phyloP scores from a whole-genome alignment of 2,888 invertebrate genomes.

The Spisula solida region DNA sequence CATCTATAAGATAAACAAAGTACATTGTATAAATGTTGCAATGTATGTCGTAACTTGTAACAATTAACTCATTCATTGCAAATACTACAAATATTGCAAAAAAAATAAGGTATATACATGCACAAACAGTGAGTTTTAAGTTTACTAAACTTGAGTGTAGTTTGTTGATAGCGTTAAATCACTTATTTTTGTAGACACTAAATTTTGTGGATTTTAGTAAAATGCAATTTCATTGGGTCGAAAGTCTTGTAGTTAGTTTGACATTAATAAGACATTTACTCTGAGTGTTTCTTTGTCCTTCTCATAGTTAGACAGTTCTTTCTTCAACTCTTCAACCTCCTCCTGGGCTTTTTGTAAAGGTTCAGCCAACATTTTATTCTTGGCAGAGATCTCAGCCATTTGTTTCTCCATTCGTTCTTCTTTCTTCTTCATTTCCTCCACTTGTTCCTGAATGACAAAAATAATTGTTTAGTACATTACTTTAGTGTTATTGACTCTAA shows the following conservation, averaged over 20 bases:
- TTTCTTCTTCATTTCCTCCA: conserved; percentile 89
- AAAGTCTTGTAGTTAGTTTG: too few species aligned
- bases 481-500: too few species aligned
- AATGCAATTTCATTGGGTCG: too few species aligned
- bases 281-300: conserved; percentile 93
- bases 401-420: conserved; percentile 93
- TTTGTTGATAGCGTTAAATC: too few species aligned
- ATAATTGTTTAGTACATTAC: too few species aligned
- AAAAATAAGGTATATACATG: too few species aligned
- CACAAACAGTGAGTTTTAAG: too few species aligned
- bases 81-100: neutral
- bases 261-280: conserved; percentile 73
- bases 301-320: conserved; percentile 94
- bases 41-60: neutral
- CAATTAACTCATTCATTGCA: neutral
- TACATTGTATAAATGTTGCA: neutral
- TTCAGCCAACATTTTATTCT: conserved; percentile 92
- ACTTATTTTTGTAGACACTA: too few species aligned
- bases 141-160: too few species aligned
- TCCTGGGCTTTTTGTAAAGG: conserved; percentile 91
- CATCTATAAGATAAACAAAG: conserved; percentile 87
- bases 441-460: conserved; percentile 84
- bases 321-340: conserved; percentile 92
- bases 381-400: conserved; percentile 91
- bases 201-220: too few species aligned